phyloP scores from a whole-genome alignment of 2,113 vertebrate species.

The Psilopogon haemacephalus region DNA sequence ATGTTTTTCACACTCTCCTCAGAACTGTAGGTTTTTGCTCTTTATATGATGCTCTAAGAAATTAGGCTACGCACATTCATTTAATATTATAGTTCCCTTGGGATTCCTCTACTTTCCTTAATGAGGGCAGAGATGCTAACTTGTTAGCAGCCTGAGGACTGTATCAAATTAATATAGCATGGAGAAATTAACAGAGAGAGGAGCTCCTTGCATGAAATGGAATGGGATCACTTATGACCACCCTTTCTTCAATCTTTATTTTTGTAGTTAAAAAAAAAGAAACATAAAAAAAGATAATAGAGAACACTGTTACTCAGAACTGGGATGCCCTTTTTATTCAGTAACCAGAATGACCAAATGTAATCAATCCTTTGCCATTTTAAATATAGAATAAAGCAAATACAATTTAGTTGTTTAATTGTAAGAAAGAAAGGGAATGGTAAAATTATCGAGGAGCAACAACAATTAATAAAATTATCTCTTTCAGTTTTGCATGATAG shows the following conservation, averaged over 20 bases:
- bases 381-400: neutral
- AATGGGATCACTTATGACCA: neutral
- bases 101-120: constrained; percentile 37
- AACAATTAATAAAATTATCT: neutral
- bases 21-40: constrained; percentile 16
- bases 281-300: neutral
- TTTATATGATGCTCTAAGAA: neutral
- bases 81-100: constrained; percentile 18
- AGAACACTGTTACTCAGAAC: neutral
- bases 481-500: neutral
- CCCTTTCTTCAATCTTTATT: neutral
- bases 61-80: neutral
- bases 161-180: constrained; percentile 24
- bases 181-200: constrained; percentile 22
- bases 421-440: neutral
- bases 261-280: too few relatives aligned
- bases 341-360: neutral
- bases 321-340: neutral
- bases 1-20: neutral
- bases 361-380: constrained; percentile 1
- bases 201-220: neutral
- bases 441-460: neutral
- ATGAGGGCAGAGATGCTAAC: constrained; percentile 50
- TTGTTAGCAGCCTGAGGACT: constrained; percentile 46
- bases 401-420: neutral